Evolutionary conservation across 2,113 vertebrate genomes (phyloP).

Genomic region (Periophthalmus modestus): DNA sequence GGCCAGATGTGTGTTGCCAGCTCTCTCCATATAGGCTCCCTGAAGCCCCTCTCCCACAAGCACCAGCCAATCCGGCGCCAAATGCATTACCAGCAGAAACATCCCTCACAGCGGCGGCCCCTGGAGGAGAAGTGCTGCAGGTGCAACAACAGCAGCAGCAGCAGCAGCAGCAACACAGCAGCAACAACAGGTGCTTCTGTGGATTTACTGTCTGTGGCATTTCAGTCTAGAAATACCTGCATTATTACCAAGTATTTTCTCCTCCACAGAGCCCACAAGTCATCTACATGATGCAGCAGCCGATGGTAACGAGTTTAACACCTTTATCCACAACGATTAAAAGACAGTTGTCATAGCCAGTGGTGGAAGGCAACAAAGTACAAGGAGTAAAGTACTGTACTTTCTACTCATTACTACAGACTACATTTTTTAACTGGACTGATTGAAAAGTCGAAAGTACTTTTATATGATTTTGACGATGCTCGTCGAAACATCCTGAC

Average conservation of each 20-base stretch:
- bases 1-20: constrained; percentile 17
- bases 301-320: constrained; percentile 46
- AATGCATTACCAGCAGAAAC: constrained; percentile 33
- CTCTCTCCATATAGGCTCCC: constrained; percentile 45
- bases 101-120: neutral
- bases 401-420: too few species aligned
- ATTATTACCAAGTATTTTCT: constrained; percentile 1
- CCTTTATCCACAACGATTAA: too few species aligned
- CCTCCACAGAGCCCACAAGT: constrained; percentile 46
- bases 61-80: constrained; percentile 25
- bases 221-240: neutral
- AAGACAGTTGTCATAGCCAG: too few species aligned
- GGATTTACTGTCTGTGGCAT: neutral
- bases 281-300: constrained; percentile 57
- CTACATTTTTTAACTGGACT: too few species aligned
- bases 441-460: too few species aligned
- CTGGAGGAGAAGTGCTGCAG: constrained; percentile 27
- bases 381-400: too few species aligned
- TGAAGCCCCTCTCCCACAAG: constrained; percentile 29
- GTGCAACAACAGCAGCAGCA: constrained; percentile 12
- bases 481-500: too few species aligned
- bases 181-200: constrained; percentile 44
- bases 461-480: too few species aligned
- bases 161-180: too few species aligned
- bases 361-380: too few species aligned